phyloP scores from a whole-genome alignment of 2,113 vertebrate genomes.

The Eurystomus gularis region DNA sequence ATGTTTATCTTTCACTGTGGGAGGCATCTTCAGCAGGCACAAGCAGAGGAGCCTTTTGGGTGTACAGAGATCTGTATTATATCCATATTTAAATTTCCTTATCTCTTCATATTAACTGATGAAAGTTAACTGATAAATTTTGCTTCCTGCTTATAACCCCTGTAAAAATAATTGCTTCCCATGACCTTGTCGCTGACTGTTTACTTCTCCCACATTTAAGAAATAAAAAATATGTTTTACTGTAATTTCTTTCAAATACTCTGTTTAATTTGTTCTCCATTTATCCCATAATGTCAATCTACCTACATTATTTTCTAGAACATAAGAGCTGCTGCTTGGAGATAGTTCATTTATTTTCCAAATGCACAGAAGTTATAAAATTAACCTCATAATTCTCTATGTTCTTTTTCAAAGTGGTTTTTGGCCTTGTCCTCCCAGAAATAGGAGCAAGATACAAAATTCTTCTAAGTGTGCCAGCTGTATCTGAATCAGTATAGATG shows the following conservation, averaged over 20 bases:
- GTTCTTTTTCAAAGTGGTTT: background rate
- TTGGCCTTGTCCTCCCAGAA: background rate
- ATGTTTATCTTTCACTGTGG: background rate
- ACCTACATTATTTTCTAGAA: background rate
- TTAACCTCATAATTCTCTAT: background rate
- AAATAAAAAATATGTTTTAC: background rate
- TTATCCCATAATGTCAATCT: background rate
- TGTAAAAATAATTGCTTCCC: slow-evolving; percentile 13
- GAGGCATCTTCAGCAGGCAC: background rate
- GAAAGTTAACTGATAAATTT: background rate
- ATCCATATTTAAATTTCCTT: background rate
- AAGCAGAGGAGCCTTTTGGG: background rate
- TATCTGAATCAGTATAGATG: background rate
- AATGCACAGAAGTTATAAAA: background rate
- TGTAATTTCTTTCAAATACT: background rate
- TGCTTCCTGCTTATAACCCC: background rate
- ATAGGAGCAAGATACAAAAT: background rate
- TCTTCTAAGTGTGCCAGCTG: background rate
- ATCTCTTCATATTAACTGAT: background rate
- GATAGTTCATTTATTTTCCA: background rate
- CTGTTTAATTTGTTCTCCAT: background rate
- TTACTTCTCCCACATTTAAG: background rate
- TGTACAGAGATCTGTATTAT: background rate
- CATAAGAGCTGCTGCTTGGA: background rate
- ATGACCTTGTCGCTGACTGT: background rate